Evolutionary conservation across 2,888 invertebrate genomes (phyloP).

Genomic region (Liposcelis brunnea): DNA sequence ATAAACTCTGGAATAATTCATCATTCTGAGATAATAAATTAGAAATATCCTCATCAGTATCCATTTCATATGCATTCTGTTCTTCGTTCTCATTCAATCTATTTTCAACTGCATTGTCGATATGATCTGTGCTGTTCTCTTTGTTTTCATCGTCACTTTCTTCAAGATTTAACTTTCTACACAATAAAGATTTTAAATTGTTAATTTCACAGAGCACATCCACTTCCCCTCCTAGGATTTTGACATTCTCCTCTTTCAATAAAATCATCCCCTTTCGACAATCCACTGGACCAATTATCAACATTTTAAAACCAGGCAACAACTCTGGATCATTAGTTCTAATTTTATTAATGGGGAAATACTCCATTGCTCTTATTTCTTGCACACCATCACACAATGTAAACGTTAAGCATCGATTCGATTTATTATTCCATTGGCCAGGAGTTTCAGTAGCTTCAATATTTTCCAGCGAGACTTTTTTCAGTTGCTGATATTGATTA

Average conservation of each 20-base stretch:
- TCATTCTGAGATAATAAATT: too few relatives aligned
- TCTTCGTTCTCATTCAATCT: too few relatives aligned
- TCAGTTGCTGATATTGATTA: background rate
- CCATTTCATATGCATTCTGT: too few relatives aligned
- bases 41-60: too few relatives aligned
- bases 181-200: background rate
- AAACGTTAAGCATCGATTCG: background rate
- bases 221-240: slow-evolving; percentile 1
- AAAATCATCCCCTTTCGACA: slow-evolving; percentile 6
- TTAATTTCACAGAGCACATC: background rate
- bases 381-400: slow-evolving; percentile 2
- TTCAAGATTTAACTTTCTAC: background rate
- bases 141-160: background rate
- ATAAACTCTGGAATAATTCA: too few relatives aligned
- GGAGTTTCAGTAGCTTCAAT: background rate
- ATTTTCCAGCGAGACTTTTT: background rate
- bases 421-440: too few relatives aligned
- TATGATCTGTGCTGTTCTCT: too few relatives aligned
- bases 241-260: background rate
- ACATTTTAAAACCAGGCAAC: slow-evolving; percentile 5
- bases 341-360: background rate
- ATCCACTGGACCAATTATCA: slow-evolving; percentile 1
- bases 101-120: too few relatives aligned
- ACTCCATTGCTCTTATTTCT: slow-evolving; percentile 5
- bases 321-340: background rate